phyloP scores from a whole-genome alignment of 2,113 vertebrate species.

The Anas platyrhynchos region DNA sequence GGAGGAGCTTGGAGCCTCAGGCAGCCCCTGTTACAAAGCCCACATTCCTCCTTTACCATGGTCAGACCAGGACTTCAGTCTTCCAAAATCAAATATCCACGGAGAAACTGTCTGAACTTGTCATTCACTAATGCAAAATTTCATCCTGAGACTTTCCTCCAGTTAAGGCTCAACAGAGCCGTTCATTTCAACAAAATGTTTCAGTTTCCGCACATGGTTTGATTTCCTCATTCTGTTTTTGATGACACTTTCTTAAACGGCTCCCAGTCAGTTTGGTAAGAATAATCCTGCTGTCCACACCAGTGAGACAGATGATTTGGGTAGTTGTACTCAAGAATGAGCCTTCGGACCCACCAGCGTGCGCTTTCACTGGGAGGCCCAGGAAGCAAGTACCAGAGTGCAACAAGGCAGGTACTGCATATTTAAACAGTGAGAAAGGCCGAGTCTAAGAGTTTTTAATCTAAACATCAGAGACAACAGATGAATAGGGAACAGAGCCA shows the following conservation, averaged over 20 bases:
- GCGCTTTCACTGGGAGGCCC: neutral
- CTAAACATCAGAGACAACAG: neutral
- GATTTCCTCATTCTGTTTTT: neutral
- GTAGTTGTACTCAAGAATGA: neutral
- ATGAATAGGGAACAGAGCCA: neutral
- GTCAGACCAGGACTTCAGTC: neutral
- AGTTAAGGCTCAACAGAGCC: neutral
- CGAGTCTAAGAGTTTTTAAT: neutral
- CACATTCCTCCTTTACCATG: neutral
- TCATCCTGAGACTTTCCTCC: neutral
- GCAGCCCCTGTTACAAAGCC: neutral
- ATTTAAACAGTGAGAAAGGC: neutral
- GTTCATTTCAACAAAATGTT: neutral
- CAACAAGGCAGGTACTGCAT: neutral
- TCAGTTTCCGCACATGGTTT: neutral
- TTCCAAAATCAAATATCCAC: neutral
- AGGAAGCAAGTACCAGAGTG: accelerated
- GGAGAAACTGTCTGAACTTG: neutral
- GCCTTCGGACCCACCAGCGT: neutral
- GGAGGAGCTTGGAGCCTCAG: too few species aligned
- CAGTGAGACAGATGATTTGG: neutral
- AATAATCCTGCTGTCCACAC: neutral
- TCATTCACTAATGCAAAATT: neutral
- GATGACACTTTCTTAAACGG: neutral
- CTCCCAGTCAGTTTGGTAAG: neutral